phyloP scores from a whole-genome alignment of 2,797 vertebrate species.

The Aselliscus stoliczkanus region DNA sequence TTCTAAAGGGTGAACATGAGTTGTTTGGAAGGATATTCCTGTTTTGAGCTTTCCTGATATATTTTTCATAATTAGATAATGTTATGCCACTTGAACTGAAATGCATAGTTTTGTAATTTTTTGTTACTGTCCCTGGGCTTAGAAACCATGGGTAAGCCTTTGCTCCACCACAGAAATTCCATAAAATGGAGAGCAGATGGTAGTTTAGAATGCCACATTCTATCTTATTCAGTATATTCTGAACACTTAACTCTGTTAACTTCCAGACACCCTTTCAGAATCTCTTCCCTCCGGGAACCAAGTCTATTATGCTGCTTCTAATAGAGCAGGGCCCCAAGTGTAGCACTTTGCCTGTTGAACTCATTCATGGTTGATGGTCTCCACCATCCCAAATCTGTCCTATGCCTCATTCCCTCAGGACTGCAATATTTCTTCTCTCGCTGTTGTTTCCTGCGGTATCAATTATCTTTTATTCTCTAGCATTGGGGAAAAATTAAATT shows the following conservation, averaged over 20 bases:
- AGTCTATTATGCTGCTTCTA: not conserved
- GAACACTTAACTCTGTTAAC: not conserved
- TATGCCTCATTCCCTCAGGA: not conserved
- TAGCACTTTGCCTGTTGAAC: not conserved
- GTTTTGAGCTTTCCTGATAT: not conserved
- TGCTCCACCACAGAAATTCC: not conserved
- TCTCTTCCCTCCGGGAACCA: not conserved
- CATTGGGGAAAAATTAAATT: not conserved
- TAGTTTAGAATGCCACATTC: not conserved
- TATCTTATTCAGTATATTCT: not conserved
- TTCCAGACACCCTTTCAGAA: not conserved
- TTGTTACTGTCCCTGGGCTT: not conserved
- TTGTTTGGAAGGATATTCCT: not conserved
- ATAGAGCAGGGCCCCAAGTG: accelerated
- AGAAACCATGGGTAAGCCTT: not conserved
- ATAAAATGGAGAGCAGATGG: not conserved
- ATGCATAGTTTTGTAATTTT: not conserved
- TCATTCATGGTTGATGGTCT: not conserved
- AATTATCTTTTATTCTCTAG: not conserved
- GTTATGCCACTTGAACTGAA: not conserved
- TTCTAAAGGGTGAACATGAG: not conserved
- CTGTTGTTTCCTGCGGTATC: not conserved
- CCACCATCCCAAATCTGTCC: not conserved
- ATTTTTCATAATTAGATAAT: not conserved
- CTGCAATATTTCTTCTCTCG: not conserved